phyloP scores from a whole-genome alignment of 2,888 invertebrate species.

The Ferdinandea cuprea region DNA sequence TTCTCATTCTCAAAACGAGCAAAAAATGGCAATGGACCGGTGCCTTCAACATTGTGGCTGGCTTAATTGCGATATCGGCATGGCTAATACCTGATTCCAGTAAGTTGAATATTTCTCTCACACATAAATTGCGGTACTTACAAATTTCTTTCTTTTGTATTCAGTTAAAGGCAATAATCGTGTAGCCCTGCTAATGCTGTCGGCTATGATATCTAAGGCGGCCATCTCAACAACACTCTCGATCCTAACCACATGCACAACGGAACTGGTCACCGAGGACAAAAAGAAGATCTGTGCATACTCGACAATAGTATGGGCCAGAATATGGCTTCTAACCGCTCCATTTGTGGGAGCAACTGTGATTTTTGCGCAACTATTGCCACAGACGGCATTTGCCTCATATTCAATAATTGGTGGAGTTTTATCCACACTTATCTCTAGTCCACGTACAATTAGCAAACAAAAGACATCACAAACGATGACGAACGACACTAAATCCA shows the following conservation, averaged over 20 bases:
- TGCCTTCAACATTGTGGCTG: constrained; percentile 81
- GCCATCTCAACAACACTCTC: constrained; percentile 83
- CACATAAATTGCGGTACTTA: neutral
- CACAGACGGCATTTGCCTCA: constrained; percentile 82
- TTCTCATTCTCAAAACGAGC: constrained; percentile 81
- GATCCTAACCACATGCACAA: constrained; percentile 83
- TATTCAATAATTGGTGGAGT: constrained; percentile 81
- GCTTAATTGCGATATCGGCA: constrained; percentile 81
- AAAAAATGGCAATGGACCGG: constrained; percentile 82
- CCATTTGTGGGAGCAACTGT: constrained; percentile 82
- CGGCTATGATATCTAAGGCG: constrained; percentile 83
- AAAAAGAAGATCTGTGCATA: constrained; percentile 82
- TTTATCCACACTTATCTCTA: constrained; percentile 80
- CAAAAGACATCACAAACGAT: constrained; percentile 75
- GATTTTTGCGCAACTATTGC: constrained; percentile 81
- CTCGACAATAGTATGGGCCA: constrained; percentile 83
- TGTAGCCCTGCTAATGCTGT: constrained; percentile 81
- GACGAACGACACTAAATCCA: constrained; percentile 48
- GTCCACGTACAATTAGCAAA: constrained; percentile 81
- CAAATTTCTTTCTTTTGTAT: too few relatives aligned
- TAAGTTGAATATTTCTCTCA: constrained; percentile 72
- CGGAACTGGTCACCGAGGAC: constrained; percentile 81
- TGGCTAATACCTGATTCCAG: constrained; percentile 81
- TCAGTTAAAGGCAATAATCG: constrained; percentile 79
- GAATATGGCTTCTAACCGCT: constrained; percentile 82